phyloP scores from a whole-genome alignment of 2,888 invertebrate genomes.

The Dryadula phaetusa region DNA sequence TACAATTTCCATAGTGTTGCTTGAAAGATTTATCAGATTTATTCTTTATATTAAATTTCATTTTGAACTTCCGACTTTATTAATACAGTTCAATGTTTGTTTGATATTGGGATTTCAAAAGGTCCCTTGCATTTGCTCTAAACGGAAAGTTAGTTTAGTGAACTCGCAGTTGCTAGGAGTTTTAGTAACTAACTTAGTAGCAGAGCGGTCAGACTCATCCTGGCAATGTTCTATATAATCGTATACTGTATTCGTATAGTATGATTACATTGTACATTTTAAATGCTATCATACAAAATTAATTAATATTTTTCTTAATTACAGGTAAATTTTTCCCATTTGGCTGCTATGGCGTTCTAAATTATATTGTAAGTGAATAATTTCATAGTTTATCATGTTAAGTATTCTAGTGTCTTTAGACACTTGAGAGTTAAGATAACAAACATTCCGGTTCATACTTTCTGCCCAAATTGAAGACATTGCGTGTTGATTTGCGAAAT shows the following conservation, averaged over 20 bases:
- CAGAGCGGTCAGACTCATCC: slow-evolving; percentile 2
- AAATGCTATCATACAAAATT: neutral
- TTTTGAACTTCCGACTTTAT: neutral
- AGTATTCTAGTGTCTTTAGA: neutral
- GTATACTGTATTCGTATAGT: neutral
- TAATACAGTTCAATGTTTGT: neutral
- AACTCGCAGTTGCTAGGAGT: slow-evolving; percentile 6
- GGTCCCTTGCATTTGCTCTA: slow-evolving; percentile 1
- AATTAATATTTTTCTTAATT: slow-evolving; percentile 5
- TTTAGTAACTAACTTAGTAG: slow-evolving; percentile 26
- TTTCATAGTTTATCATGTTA: neutral
- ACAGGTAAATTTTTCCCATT: slow-evolving; percentile 14
- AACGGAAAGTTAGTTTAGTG: slow-evolving; percentile 18
- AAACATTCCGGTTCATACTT: too few species aligned
- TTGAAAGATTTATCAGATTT: too few species aligned
- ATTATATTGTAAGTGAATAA: neutral
- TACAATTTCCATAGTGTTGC: too few species aligned
- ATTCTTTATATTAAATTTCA: too few species aligned
- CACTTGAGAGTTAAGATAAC: neutral
- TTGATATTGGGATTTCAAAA: slow-evolving; percentile 13
- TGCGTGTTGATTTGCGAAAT: too few species aligned
- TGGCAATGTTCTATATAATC: slow-evolving; percentile 13
- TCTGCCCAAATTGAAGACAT: too few species aligned
- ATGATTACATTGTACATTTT: neutral
- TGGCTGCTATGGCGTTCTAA: slow-evolving; percentile 11